Base-by-base conservation (phyloP, 2,888 invertebrate species). In the Dryobotodes eremita region DNA sequence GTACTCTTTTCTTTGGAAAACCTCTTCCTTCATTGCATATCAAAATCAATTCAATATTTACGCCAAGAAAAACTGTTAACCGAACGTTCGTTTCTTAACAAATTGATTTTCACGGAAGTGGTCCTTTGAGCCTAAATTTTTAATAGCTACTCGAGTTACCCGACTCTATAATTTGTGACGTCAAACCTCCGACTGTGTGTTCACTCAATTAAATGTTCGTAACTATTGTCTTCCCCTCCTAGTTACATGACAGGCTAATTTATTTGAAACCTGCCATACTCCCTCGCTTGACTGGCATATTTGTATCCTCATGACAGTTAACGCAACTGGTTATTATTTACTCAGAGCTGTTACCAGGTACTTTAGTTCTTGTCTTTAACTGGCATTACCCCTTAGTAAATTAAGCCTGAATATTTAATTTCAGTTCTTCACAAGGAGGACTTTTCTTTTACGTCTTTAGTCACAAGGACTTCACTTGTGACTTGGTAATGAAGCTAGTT, bases 201-300 rank as follows among this genome's bases (percentile, higher is more conserved):
- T 87, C 78, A 83, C 64, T 82, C 78, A 83, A 83, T 83, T 88
- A 84, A 79, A 77, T 83, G 79, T 87, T 81, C 26, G 71, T 79
- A 86, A 82, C 80, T 79, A 79, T 78, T 87, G 82, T 83, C 88
- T 79, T 82, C 80, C 75, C 88, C 71, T 50, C 36, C 55, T 57
- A 74, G 75, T 79, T 55, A 75, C 79, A 53, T 84, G 84, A 75
- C 82, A 68, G 79, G 75, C 77, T 79, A 86, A 89, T 89, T 86
- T 84, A 83, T 84, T 88, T 83, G 83, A 76, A 75, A 75, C 81
- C 84, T 86, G 88, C 81, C 89, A 89, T 69, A 71, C 61, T 59
- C 20, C 74, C 42, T 77, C 64, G 69, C 68, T 76, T 83, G 74
- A 83, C 62, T 82, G 80, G 46, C 86, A 87, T 82, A 82, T 85